Conservation (phyloP, 2,797 vertebrate species). For the Fratercula arctica region DNA sequence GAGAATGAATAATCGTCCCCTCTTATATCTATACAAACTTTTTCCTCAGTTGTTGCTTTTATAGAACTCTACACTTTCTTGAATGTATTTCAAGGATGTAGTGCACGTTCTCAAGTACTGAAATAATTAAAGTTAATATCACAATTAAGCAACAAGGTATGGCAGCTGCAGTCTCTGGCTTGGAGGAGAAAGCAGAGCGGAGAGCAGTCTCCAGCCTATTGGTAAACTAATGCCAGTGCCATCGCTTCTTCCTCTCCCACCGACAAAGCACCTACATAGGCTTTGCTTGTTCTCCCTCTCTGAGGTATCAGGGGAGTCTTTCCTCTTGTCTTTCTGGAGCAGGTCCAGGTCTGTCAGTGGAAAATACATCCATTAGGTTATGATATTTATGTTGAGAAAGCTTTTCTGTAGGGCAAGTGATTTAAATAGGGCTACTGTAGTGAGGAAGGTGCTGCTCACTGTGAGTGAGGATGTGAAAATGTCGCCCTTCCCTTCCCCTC, state of each 20-base stretch:
- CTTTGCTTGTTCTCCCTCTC: background rate
- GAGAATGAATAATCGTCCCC: background rate
- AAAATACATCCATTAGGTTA: background rate
- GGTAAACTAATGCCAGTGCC: background rate
- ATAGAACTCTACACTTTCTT: background rate
- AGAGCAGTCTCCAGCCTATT: background rate
- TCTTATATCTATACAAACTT: fast-evolving
- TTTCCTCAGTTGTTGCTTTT: background rate
- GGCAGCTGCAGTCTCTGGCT: background rate
- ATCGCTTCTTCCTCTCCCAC: background rate
- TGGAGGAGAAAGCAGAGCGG: background rate
- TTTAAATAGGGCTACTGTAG: background rate
- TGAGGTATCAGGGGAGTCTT: background rate
- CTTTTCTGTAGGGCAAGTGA: background rate
- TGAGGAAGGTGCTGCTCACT: background rate
- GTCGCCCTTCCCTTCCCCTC: background rate
- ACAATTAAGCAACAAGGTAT: background rate
- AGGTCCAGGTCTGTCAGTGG: background rate
- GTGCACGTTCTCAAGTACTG: background rate
- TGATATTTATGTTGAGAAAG: background rate
- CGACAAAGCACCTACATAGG: background rate
- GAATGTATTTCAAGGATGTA: background rate
- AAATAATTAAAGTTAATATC: background rate
- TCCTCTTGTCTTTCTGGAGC: background rate
- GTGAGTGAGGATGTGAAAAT: background rate